Percentiles rank a stretch among this genome's conserved stretches.
phyloP scores from a whole-genome alignment of 2,113 vertebrate genomes.

The Takifugu bimaculatus region DNA sequence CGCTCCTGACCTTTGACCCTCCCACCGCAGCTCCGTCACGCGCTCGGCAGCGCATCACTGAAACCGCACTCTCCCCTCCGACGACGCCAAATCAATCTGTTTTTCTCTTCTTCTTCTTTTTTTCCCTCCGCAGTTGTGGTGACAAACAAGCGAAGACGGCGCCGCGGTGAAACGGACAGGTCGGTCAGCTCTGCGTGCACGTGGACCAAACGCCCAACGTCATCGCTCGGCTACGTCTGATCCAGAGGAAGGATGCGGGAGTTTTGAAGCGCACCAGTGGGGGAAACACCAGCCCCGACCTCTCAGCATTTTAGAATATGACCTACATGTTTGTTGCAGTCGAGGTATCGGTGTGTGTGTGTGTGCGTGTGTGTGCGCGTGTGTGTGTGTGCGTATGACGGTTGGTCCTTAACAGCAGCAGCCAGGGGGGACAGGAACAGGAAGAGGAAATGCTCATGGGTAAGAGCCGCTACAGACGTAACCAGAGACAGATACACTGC shows the following conservation, averaged over 20 bases:
- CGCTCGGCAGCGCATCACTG: not conserved
- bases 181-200: conserved; percentile 62
- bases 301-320: conserved; percentile 41
- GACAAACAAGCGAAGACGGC: conserved; percentile 26
- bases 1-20: conserved; percentile 44
- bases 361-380: no score
- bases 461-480: conserved; percentile 51
- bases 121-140: conserved; percentile 2
- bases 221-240: conserved; percentile 22
- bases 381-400: conserved; percentile 17
- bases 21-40: not conserved
- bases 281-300: conserved; percentile 56
- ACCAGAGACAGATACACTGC: conserved; percentile 26
- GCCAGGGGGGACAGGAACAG: conserved; percentile 48
- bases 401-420: conserved; percentile 36
- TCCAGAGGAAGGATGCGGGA: conserved; percentile 55
- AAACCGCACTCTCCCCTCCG: not conserved
- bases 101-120: conserved; percentile 8
- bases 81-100: not conserved
- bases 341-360: no score
- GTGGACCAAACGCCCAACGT: conserved; percentile 29
- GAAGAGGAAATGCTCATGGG: conserved; percentile 59
- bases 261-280: conserved; percentile 11
- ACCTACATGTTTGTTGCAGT: conserved; percentile 48
- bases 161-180: conserved; percentile 34